Percentiles rank a stretch among this genome's conserved stretches.
Conservation (phyloP, 2,888 invertebrate genomes). For the Mesorhabditis belari region DNA sequence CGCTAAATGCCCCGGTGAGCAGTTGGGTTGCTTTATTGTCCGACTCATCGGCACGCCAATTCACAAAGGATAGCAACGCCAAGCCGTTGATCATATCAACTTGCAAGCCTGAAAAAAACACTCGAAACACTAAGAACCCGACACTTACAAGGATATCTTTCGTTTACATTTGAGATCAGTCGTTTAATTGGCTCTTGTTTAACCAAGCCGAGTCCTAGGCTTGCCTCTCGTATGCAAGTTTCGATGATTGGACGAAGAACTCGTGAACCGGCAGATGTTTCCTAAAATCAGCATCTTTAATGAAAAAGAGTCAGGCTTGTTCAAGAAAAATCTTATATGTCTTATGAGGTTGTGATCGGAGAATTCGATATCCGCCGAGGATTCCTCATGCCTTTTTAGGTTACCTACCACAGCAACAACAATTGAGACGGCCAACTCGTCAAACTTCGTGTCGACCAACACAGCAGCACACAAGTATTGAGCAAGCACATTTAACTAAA, state of each 20-base stretch:
- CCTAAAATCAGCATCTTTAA: not conserved
- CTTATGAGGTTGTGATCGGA: no score
- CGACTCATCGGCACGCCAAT: not conserved
- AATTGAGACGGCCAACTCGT: not conserved
- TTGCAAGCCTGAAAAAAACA: not conserved
- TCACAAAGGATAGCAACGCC: not conserved
- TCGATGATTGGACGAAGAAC: not conserved
- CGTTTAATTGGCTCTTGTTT: no score
- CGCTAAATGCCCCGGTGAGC: not conserved
- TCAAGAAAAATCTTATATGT: no score
- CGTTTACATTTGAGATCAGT: no score
- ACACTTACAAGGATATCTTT: no score
- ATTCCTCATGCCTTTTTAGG: no score
- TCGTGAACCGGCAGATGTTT: not conserved
- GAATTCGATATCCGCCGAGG: no score
- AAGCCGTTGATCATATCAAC: not conserved
- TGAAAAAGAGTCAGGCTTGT: no score
- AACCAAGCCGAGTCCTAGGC: not conserved
- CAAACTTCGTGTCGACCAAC: not conserved
- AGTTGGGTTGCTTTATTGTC: not conserved
- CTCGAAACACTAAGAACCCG: not conserved
- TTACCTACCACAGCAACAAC: not conserved
- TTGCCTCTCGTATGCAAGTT: no score
- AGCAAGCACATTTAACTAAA: not conserved
- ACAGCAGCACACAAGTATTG: not conserved